Evolutionary conservation across 2,888 invertebrate genomes (phyloP).

Genomic region (Hipparchia semele): DNA sequence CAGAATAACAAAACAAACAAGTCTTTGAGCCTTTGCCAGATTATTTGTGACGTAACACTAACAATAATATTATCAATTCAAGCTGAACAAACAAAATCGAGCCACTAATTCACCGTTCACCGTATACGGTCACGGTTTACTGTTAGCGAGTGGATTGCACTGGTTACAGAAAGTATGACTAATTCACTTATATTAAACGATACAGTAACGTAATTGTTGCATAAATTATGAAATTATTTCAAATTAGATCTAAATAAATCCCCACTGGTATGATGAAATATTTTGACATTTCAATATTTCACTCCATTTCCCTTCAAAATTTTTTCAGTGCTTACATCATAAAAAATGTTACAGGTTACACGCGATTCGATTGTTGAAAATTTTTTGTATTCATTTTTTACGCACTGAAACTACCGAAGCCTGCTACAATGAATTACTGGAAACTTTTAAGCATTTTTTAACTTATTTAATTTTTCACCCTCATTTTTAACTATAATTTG

Average conservation of each 20-base stretch:
- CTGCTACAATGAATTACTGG: too few species aligned
- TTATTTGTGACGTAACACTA: constrained; percentile 73
- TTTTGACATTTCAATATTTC: constrained; percentile 36
- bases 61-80: constrained; percentile 55
- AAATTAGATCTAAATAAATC: constrained; percentile 4
- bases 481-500: too few species aligned
- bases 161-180: constrained; percentile 9
- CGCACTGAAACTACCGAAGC: too few species aligned
- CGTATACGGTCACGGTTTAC: not conserved
- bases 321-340: too few species aligned
- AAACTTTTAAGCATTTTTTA: too few species aligned
- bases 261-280: constrained; percentile 43
- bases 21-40: constrained; percentile 70
- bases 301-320: too few species aligned
- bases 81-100: constrained; percentile 56
- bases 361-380: too few species aligned
- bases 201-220: constrained; percentile 35
- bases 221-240: constrained; percentile 37
- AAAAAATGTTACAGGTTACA: too few species aligned
- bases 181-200: constrained; percentile 12
- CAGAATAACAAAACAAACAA: constrained; percentile 58
- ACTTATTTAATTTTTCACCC: too few species aligned
- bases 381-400: too few species aligned
- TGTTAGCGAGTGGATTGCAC: not conserved
- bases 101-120: not conserved